Evolutionary conservation across 2,113 vertebrate species (phyloP).

Genomic region (Eublepharis macularius): DNA sequence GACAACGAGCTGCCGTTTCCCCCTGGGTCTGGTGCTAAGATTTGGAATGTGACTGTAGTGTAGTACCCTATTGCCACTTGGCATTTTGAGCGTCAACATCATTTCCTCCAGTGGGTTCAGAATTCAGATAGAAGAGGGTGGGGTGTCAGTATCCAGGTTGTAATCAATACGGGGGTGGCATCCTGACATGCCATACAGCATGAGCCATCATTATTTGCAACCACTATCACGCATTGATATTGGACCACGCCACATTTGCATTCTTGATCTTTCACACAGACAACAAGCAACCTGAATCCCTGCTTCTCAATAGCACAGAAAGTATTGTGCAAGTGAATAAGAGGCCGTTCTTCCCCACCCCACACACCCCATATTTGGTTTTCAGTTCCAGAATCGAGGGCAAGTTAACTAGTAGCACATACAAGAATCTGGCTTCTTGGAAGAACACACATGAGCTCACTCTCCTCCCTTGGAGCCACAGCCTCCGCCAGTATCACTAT

Average conservation of each 20-base stretch:
- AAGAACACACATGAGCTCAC: conserved; percentile 60
- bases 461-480: conserved; percentile 44
- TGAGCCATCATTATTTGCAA: background rate
- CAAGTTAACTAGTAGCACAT: conserved; percentile 13
- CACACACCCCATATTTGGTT: background rate
- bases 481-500: background rate
- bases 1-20: too few relatives aligned
- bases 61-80: too few relatives aligned
- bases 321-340: rapidly evolving
- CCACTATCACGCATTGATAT: too few relatives aligned
- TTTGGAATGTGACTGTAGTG: background rate
- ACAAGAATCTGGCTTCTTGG: conserved; percentile 66
- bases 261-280: background rate
- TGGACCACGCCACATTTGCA: background rate
- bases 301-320: background rate
- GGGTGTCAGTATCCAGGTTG: too few relatives aligned
- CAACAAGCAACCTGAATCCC: background rate
- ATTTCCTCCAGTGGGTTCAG: background rate
- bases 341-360: background rate
- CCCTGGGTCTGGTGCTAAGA: background rate
- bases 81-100: background rate
- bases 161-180: too few relatives aligned
- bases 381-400: conserved; percentile 11
- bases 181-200: background rate
- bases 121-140: too few relatives aligned